Conservation (phyloP, 2,113 vertebrate genomes). For the Otis tarda region DNA sequence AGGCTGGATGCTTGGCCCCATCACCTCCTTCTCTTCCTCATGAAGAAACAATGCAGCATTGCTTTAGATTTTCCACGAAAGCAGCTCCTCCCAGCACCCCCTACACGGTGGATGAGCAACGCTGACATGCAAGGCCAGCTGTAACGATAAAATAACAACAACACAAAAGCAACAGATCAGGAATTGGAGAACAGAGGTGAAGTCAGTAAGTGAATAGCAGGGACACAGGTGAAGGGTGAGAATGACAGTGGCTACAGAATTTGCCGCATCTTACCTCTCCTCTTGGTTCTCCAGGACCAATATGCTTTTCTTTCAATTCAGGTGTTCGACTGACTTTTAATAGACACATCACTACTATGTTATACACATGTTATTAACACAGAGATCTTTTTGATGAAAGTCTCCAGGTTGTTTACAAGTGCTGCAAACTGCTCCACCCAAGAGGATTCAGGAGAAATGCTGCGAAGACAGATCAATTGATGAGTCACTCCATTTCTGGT, state of each 20-base stretch:
- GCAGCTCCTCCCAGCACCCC: background rate
- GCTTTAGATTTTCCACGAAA: background rate
- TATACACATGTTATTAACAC: background rate
- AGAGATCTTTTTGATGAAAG: background rate
- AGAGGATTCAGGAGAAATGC: background rate
- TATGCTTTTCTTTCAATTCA: background rate
- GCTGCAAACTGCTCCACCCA: background rate
- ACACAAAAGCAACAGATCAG: background rate
- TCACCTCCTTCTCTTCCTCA: background rate
- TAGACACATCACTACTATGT: background rate
- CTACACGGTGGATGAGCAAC: background rate
- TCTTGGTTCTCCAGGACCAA: background rate
- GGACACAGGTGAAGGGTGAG: background rate
- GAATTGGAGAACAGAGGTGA: background rate
- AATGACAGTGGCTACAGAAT: background rate
- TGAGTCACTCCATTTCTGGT: background rate
- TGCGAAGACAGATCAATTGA: background rate
- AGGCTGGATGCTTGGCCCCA: background rate
- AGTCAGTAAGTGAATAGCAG: background rate
- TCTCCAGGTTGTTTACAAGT: background rate
- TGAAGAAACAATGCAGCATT: background rate
- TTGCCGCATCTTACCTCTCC: background rate
- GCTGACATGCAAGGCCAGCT: background rate
- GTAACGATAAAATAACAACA: background rate
- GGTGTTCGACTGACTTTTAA: background rate